phyloP scores from a whole-genome alignment of 1,140 invertebrate species.

The Marisa cornuarietis region DNA sequence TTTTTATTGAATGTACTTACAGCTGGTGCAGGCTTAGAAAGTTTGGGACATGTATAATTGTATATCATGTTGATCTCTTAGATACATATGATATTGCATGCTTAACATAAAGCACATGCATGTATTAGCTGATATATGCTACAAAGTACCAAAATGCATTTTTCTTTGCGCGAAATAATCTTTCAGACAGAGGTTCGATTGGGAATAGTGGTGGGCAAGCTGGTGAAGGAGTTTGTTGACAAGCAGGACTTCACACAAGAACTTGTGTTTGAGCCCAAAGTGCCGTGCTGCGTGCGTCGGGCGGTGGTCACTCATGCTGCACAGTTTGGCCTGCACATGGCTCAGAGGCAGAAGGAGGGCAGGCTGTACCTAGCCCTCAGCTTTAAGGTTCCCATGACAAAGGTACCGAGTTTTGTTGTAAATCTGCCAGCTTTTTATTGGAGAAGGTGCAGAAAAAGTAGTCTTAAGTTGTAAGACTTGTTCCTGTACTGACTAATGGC shows the following conservation, averaged over 20 bases:
- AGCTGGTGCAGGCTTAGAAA: too few species aligned
- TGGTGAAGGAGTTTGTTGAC: conserved; percentile 8
- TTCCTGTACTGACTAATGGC: too few species aligned
- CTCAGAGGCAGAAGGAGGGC: conserved; percentile 20
- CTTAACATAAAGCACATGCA: too few species aligned
- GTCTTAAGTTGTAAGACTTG: too few species aligned
- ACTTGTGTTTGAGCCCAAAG: conserved; percentile 8
- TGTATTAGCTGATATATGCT: too few species aligned
- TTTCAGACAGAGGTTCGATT: conserved; percentile 3
- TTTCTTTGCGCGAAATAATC: too few species aligned
- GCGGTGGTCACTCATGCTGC: not conserved
- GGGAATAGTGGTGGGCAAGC: not conserved
- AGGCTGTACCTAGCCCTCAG: conserved; percentile 10
- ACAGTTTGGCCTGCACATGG: conserved; percentile 7
- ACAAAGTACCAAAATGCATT: too few species aligned
- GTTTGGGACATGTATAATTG: too few species aligned
- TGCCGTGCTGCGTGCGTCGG: conserved; percentile 8
- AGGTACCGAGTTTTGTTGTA: not conserved
- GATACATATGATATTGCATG: too few species aligned
- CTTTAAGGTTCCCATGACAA: conserved; percentile 1
- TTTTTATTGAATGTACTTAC: too few species aligned
- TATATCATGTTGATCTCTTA: too few species aligned
- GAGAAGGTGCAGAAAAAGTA: too few species aligned
- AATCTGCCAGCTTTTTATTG: not conserved
- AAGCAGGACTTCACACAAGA: conserved; percentile 4